Conservation (phyloP, 2,888 invertebrate genomes). For the Melanchra persicariae region DNA sequence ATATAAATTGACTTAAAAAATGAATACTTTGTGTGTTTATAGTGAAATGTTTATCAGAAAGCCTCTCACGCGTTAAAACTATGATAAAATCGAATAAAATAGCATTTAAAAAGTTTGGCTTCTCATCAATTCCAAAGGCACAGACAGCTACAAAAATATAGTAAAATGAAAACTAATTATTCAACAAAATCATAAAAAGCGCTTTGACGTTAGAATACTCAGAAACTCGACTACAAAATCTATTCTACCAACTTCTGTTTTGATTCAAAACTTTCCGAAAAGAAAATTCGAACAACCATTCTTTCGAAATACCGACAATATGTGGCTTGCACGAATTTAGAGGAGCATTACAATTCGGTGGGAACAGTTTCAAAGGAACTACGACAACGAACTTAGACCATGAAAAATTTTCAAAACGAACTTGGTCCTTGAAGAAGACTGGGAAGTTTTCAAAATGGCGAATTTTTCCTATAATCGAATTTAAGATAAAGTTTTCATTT, state of each 20-base stretch:
- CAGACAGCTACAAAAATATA: not conserved
- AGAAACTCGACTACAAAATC: slow-evolving; percentile 15
- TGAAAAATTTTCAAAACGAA: slow-evolving; percentile 4
- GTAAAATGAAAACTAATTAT: not conserved
- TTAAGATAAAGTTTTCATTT: slow-evolving; percentile 55
- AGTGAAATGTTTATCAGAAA: no score
- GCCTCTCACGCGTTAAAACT: no score
- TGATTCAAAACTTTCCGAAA: slow-evolving; percentile 48
- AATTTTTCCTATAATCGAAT: slow-evolving; percentile 43
- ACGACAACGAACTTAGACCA: slow-evolving; percentile 29
- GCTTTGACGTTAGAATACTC: slow-evolving; percentile 15
- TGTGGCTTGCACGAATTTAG: slow-evolving; percentile 55
- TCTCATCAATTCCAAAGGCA: not conserved
- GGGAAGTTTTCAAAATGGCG: slow-evolving; percentile 39
- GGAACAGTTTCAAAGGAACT: slow-evolving; percentile 67
- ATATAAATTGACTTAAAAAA: not conserved
- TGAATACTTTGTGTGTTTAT: not conserved
- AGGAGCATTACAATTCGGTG: slow-evolving; percentile 62
- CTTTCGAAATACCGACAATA: slow-evolving; percentile 50
- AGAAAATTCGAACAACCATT: slow-evolving; percentile 50
- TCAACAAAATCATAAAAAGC: slow-evolving; percentile 34
- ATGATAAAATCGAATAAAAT: no score
- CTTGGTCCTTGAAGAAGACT: slow-evolving; percentile 69
- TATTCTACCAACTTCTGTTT: slow-evolving; percentile 29
- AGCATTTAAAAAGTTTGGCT: not conserved